Percentiles rank a stretch among this genome's conserved stretches.
Conservation (phyloP, 2,113 vertebrate genomes). For the Dendropsophus ebraccatus region DNA sequence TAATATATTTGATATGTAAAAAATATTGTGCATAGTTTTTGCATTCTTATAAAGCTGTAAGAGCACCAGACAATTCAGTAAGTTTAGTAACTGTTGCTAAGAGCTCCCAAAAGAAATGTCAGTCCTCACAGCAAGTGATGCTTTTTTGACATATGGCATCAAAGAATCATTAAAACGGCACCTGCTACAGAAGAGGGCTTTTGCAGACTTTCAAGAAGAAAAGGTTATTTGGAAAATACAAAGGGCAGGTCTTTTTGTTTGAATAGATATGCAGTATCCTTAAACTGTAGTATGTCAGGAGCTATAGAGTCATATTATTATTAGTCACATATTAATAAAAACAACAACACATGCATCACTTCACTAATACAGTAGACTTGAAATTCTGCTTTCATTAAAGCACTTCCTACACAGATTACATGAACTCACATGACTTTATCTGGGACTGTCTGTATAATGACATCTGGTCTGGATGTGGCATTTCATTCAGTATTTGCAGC, state of each 20-base stretch:
- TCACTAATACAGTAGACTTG: not conserved
- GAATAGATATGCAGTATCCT: conserved; percentile 26
- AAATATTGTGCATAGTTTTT: not conserved
- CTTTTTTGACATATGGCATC: conserved; percentile 96
- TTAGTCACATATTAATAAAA: conserved; percentile 3
- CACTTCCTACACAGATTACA: not conserved
- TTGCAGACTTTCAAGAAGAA: conserved; percentile 75
- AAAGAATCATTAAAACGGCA: conserved; percentile 91
- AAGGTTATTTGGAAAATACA: conserved; percentile 75
- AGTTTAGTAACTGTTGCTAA: conserved; percentile 76
- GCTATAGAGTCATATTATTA: not conserved
- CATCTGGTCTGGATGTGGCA: not conserved
- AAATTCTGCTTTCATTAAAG: not conserved
- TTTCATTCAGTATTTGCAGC: not conserved
- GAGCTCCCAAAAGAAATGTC: conserved; percentile 88
- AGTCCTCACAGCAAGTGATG: conserved; percentile 93
- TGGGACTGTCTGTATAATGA: not conserved
- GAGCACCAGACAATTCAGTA: conserved; percentile 57
- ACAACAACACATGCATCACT: not conserved
- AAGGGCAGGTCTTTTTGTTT: conserved; percentile 68
- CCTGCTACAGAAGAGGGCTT: conserved; percentile 87
- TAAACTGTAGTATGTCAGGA: not conserved
- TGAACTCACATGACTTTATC: not conserved
- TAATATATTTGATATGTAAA: not conserved
- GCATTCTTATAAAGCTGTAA: conserved; percentile 47